A percentile compares a stretch with the other conserved stretches of the same genome.
These are phyloP conservation scores for Latrodectus hesperus DNA, from an alignment of 2,888 invertebrate species.

Conservation along the genomic window DNA sequence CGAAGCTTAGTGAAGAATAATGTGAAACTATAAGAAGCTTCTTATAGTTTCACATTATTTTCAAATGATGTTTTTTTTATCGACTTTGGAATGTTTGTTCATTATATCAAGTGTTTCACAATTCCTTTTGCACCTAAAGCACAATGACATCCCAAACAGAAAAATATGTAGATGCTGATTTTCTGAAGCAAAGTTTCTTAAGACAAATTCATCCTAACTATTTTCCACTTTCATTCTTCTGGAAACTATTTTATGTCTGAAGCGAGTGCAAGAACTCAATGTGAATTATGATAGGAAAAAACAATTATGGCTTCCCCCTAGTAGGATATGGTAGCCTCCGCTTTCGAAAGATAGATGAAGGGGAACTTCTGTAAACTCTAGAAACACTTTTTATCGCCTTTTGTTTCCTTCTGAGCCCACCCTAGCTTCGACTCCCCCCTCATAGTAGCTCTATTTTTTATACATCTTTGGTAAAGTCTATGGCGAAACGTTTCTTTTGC, in stretches of 20 bases:
- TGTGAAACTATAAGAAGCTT: too few species aligned
- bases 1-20: too few species aligned
- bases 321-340: conserved; percentile 22
- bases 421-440: not conserved
- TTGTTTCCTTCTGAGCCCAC: conserved; percentile 22
- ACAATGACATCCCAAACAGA: too few species aligned
- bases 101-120: too few species aligned
- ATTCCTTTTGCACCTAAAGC: too few species aligned
- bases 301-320: conserved; percentile 64
- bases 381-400: conserved; percentile 67
- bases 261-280: conserved; percentile 41
- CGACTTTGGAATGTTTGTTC: too few species aligned
- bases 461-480: conserved; percentile 59
- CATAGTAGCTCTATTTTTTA: conserved; percentile 48
- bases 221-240: conserved; percentile 29
- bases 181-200: not conserved
- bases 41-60: too few species aligned
- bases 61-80: too few species aligned
- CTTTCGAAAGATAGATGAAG: conserved; percentile 63
- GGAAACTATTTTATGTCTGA: conserved; percentile 60
- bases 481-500: conserved; percentile 57
- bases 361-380: conserved; percentile 63
- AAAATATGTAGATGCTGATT: too few species aligned
- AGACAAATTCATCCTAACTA: conserved; percentile 53
- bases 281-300: conserved; percentile 67